phyloP scores from a whole-genome alignment of 2,113 vertebrate species.

The Xiphophorus hellerii region DNA sequence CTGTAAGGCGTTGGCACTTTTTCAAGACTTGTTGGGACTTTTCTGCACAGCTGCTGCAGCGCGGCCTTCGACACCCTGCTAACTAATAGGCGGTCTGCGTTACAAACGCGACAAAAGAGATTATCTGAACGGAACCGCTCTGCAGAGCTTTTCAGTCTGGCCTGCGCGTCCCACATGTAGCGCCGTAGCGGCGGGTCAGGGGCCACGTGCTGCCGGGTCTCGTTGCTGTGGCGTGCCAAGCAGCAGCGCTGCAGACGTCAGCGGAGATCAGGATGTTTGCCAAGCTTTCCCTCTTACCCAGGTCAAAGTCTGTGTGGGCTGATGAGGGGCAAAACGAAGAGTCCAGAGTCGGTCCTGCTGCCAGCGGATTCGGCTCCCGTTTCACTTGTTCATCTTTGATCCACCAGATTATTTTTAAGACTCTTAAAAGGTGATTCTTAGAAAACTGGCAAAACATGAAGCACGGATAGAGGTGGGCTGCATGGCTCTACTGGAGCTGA shows the following conservation, averaged over 20 bases:
- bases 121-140: background rate
- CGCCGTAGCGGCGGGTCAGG: constrained; percentile 11
- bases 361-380: constrained; percentile 22
- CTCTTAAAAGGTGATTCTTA: constrained; percentile 10
- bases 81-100: constrained; percentile 10
- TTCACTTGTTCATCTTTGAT: constrained; percentile 22
- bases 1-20: too few species aligned
- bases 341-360: constrained; percentile 40
- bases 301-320: constrained; percentile 68
- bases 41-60: too few species aligned
- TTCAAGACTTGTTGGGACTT: too few species aligned
- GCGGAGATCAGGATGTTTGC: constrained; percentile 37
- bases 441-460: constrained; percentile 9
- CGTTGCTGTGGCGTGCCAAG: constrained; percentile 40
- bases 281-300: constrained; percentile 39
- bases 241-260: constrained; percentile 38
- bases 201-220: constrained; percentile 54
- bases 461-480: background rate
- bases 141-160: background rate
- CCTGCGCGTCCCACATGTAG: constrained; percentile 5
- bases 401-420: constrained; percentile 41
- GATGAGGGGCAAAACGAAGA: constrained; percentile 27
- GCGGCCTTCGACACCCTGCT: background rate
- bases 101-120: background rate
- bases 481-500: background rate